Conservation (phyloP, 2,797 vertebrate species). For the Brachyrhaphis roseni region DNA sequence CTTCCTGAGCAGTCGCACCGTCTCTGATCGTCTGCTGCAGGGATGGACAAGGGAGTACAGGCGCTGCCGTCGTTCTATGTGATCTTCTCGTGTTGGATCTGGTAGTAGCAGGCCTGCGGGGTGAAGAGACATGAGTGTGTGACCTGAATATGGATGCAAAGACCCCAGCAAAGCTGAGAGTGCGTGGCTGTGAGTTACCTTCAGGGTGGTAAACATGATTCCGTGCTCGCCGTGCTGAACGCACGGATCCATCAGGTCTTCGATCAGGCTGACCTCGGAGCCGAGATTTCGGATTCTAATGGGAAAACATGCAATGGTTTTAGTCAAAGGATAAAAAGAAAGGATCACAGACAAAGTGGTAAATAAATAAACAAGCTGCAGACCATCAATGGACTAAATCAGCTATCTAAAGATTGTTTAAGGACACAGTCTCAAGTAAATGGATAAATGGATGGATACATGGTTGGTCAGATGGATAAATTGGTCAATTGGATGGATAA, state of each 20-base stretch:
- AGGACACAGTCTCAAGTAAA: too few relatives aligned
- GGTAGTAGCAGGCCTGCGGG: slow-evolving; percentile 96
- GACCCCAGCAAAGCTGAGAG: background rate
- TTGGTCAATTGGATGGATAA: background rate
- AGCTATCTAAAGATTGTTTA: background rate
- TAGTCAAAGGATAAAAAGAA: background rate
- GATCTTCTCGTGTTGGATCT: slow-evolving; percentile 98
- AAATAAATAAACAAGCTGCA: background rate
- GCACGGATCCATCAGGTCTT: slow-evolving; percentile 98
- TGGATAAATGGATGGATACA: too few relatives aligned
- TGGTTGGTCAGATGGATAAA: too few relatives aligned
- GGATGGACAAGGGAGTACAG: background rate
- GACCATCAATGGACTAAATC: background rate
- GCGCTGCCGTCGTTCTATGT: slow-evolving; percentile 75
- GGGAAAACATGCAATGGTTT: background rate
- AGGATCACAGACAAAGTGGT: background rate
- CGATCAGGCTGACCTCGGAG: slow-evolving; percentile 96
- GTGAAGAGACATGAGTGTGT: background rate
- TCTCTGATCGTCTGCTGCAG: slow-evolving; percentile 5
- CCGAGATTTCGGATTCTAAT: slow-evolving; percentile 95
- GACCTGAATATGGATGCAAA: background rate
- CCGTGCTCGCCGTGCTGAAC: slow-evolving; percentile 97
- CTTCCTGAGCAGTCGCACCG: background rate
- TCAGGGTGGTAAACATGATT: slow-evolving; percentile 99
- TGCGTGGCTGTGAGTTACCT: slow-evolving; percentile 75